Base-by-base conservation (phyloP, 2,113 vertebrate genomes). In the Terrapene triunguis region DNA sequence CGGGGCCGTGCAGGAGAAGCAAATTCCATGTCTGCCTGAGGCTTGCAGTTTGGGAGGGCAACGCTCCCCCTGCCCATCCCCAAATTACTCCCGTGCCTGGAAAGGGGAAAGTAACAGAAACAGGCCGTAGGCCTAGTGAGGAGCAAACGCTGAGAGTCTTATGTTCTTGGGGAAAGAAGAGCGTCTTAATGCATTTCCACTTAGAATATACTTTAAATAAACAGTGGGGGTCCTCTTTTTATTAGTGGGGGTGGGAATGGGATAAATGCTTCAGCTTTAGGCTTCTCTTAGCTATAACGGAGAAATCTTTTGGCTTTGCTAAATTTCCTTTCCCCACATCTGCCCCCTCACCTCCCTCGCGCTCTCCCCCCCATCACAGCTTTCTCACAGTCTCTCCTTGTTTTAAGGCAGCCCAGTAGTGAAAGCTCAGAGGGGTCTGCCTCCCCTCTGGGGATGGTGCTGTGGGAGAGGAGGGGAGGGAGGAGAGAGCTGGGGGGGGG, bases 361-460 rank as follows among this genome's bases (percentile, higher is more conserved):
- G 50, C 81, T 80, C 42, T 86, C 7, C 55, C 42, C 42, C 16
- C 0, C 1, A 25, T 27, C 4, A 10, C 72, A 51, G 82, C 47
- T 55, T 51, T 82, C 55, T 93, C n/a, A 5, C 25, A 22, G 24
- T 44, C 80, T 62, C 82, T 92, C 55, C 48, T 51, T 79, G 35
- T 27, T 79, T 65, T 51, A 55, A 80, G 83, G n/a, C 35, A 69
- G 55, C 76, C 50, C 74, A 76, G 27, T 65, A 69, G 80, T 79
- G 47, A 62, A 88, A 92, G 95, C 62, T 97, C 96, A 82, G 79
- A 1, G 25, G 87, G 80, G 85, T 85, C 88, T 93, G 81, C 92
- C 38, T 50, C 84, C 83, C 92, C 82, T 9, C 11, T 42, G 10
- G 72, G 90, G 89, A 7, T 86, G 59, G 80, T 42, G 1, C 72